A percentile compares a stretch with the other conserved stretches of the same genome.
Conservation (phyloP, 1,140 invertebrate genomes). For the Rhopalosiphum padi region DNA sequence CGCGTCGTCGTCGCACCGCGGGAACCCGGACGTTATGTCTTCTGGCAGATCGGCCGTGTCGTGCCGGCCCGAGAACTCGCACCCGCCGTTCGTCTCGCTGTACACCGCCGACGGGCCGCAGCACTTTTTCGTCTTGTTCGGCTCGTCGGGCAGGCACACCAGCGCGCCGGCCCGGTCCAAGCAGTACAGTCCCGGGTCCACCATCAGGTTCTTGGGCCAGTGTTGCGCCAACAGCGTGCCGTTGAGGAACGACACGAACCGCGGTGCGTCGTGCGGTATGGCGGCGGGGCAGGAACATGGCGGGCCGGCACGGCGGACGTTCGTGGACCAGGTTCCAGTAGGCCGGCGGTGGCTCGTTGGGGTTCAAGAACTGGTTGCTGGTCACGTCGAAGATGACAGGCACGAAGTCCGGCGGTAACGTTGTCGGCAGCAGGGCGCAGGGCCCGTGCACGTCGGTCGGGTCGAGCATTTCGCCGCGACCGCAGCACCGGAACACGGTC, state of each 20-base stretch:
- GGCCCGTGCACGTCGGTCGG: background rate
- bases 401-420: slow-evolving; percentile 41
- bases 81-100: slow-evolving; percentile 66
- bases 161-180: slow-evolving; percentile 61
- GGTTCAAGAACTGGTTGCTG: slow-evolving; percentile 61
- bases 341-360: slow-evolving; percentile 63
- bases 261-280: slow-evolving; percentile 60
- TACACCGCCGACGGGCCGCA: slow-evolving; percentile 69
- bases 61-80: slow-evolving; percentile 63
- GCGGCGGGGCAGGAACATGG: slow-evolving; percentile 48
- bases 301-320: background rate
- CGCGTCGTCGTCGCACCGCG: slow-evolving; percentile 64
- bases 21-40: slow-evolving; percentile 65
- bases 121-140: slow-evolving; percentile 67
- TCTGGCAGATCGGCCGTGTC: slow-evolving; percentile 59
- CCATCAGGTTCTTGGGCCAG: slow-evolving; percentile 58
- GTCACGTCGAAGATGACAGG: slow-evolving; percentile 67
- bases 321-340: slow-evolving; percentile 63
- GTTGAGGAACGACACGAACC: slow-evolving; percentile 66
- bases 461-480: slow-evolving; percentile 63
- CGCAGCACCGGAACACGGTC: slow-evolving; percentile 68
- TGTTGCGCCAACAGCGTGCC: slow-evolving; percentile 67
- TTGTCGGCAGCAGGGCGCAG: background rate
- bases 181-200: slow-evolving; percentile 67
- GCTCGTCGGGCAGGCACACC: slow-evolving; percentile 41